Evolutionary conservation across 1,140 invertebrate genomes (phyloP).

Genomic region (Tyrophagus putrescentiae): DNA sequence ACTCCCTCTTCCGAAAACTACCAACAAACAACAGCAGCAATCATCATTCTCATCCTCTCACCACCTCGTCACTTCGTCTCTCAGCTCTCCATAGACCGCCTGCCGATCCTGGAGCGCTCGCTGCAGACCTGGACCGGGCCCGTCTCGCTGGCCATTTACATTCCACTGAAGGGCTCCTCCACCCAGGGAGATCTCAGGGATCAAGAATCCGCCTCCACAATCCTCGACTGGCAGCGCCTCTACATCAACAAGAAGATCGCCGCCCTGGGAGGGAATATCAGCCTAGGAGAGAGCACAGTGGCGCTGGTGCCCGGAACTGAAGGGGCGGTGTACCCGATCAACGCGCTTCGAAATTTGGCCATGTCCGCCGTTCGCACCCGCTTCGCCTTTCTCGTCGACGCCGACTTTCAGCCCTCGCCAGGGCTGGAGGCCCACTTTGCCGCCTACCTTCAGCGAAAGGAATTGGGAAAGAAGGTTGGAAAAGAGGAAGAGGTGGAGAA

Average conservation of each 20-base stretch:
- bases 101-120: conserved; percentile 27
- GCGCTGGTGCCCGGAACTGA: conserved; percentile 25
- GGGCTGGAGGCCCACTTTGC: conserved; percentile 27
- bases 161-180: conserved; percentile 24
- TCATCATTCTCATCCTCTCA: neutral
- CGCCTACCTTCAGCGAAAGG: neutral
- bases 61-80: conserved; percentile 26
- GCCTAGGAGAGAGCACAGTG: conserved; percentile 20
- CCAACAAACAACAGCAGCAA: neutral
- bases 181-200: conserved; percentile 18
- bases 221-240: conserved; percentile 21
- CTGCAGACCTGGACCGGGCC: conserved; percentile 28
- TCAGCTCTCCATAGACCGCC: conserved; percentile 30
- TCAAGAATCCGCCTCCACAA: too few species aligned
- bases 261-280: conserved; percentile 24
- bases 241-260: conserved; percentile 29
- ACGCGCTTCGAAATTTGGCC: conserved; percentile 28
- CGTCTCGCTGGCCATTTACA: conserved; percentile 28
- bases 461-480: neutral
- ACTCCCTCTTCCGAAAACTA: too few species aligned
- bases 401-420: conserved; percentile 30
- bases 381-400: conserved; percentile 28
- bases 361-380: conserved; percentile 27
- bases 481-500: neutral
- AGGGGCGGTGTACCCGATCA: conserved; percentile 28